Conservation (phyloP, 1,140 invertebrate species). For the Hyles vespertilio region DNA sequence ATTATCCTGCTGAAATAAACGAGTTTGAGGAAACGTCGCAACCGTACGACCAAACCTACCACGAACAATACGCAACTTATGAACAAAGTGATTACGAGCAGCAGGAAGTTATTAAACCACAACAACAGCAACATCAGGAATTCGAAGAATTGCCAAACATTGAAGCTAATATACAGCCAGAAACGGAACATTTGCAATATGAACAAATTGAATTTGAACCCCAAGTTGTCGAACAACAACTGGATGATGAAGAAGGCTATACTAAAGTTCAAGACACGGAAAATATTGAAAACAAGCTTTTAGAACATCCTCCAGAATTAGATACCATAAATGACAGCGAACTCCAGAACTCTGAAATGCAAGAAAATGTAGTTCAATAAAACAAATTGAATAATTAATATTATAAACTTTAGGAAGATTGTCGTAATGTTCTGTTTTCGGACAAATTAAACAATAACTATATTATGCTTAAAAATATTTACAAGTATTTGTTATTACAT, state of each 20-base stretch:
- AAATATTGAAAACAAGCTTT: not conserved
- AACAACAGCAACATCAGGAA: conserved; percentile 28
- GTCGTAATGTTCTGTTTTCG: too few species aligned
- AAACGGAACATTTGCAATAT: conserved; percentile 17
- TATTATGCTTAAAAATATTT: too few species aligned
- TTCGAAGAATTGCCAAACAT: not conserved
- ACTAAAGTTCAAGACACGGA: conserved; percentile 14
- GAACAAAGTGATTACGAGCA: conserved; percentile 20
- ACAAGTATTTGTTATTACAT: too few species aligned
- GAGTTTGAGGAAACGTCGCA: conserved; percentile 46
- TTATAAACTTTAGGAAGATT: too few species aligned
- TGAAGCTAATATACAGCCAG: not conserved
- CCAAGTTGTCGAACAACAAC: conserved; percentile 29
- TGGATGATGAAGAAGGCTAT: conserved; percentile 39
- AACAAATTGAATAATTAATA: too few species aligned
- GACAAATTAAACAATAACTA: too few species aligned
- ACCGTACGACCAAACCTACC: conserved; percentile 51
- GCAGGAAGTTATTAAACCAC: conserved; percentile 19
- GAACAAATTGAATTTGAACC: conserved; percentile 21
- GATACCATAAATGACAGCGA: too few species aligned
- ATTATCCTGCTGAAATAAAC: conserved; percentile 39
- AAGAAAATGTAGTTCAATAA: too few species aligned
- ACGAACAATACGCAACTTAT: conserved; percentile 41
- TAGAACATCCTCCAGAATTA: too few species aligned
- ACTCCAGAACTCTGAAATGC: too few species aligned